A percentile compares a stretch with the other conserved stretches of the same genome.
phyloP scores from a whole-genome alignment of 2,888 invertebrate species.

The Torymus texanus region DNA sequence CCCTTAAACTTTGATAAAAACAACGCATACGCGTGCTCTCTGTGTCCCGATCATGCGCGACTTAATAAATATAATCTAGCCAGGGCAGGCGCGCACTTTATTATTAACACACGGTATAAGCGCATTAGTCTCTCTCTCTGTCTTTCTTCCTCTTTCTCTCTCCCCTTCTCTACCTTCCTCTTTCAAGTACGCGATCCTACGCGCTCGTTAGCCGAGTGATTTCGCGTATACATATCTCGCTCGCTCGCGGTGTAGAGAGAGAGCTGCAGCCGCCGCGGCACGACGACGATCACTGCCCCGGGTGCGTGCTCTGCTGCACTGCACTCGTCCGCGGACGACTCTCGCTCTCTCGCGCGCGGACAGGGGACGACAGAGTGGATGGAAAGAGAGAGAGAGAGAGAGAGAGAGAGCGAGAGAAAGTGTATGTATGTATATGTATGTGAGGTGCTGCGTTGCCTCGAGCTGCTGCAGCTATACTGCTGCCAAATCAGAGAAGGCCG shows the following conservation, averaged over 20 bases:
- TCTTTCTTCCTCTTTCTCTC: too few relatives aligned
- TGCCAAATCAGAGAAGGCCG: constrained; percentile 59
- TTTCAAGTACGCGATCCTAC: constrained; percentile 27
- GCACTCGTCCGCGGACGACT: too few relatives aligned
- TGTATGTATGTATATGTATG: too few relatives aligned
- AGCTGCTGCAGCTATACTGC: constrained; percentile 52
- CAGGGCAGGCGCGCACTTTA: constrained; percentile 48
- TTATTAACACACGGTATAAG: constrained; percentile 61
- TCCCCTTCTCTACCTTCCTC: too few relatives aligned
- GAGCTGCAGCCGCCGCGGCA: background rate
- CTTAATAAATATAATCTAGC: constrained; percentile 67
- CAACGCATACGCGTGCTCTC: constrained; percentile 22
- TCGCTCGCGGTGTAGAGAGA: background rate
- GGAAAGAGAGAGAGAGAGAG: too few relatives aligned
- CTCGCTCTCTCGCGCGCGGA: too few relatives aligned
- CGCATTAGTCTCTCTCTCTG: constrained; percentile 55
- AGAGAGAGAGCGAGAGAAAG: too few relatives aligned
- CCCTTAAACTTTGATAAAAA: constrained; percentile 36
- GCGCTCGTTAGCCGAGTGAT: constrained; percentile 47
- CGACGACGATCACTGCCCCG: constrained; percentile 17
- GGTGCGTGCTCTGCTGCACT: background rate
- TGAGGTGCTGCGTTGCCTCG: constrained; percentile 23
- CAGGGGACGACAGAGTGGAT: too few relatives aligned
- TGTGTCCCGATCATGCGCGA: constrained; percentile 51
- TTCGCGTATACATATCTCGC: constrained; percentile 16